Evolutionary conservation across 2,888 invertebrate genomes (phyloP), one percentile per base, ranked within the genome.

Genomic region (Opisthograptis luteolata): DNA sequence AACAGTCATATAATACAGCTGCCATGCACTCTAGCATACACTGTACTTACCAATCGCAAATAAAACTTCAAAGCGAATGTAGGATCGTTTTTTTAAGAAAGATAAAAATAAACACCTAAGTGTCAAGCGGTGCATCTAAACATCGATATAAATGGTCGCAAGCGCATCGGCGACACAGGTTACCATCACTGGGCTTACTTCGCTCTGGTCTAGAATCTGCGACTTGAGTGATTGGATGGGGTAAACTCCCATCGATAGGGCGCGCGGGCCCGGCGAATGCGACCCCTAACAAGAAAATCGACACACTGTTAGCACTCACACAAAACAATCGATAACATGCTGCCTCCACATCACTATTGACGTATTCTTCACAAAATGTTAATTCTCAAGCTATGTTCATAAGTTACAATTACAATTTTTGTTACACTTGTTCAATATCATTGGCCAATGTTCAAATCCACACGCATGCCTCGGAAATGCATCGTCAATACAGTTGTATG

Each of bases 241-340:
- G 92, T 94, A 97, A 84, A 95, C 94, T 79, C 97, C 97, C 95
- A 96, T 96, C 75, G 96, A 95, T 75, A 96, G 94, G 84, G 95
- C 95, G 87, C 97, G 95, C 87, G 96, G 96, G 92, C 96, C 96
- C 86, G 97, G 97, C 89, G 97, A 97, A 91, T 96, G 96, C 81
- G 96, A 95, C 91, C 97, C 97, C 97, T 97, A 92, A 81, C 83
- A 77, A 83, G 84, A 86, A 87, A 89, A 86, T 87, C 91, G 85
- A 77, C 81, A 88, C 84, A 88, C 88, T 79, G 91, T 92, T 91
- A 89, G 93, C 93, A 92, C 91, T 92, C 88, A 91, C 90, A 89
- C 86, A 86, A 84, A 77, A 85, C 85, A 82, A 79, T 82, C 82
- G 81, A 72, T 67, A 64, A 78, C 87, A 88, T 88, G 88, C 87